phyloP scores from a whole-genome alignment of 2,113 vertebrate genomes.

The Monopterus albus region DNA sequence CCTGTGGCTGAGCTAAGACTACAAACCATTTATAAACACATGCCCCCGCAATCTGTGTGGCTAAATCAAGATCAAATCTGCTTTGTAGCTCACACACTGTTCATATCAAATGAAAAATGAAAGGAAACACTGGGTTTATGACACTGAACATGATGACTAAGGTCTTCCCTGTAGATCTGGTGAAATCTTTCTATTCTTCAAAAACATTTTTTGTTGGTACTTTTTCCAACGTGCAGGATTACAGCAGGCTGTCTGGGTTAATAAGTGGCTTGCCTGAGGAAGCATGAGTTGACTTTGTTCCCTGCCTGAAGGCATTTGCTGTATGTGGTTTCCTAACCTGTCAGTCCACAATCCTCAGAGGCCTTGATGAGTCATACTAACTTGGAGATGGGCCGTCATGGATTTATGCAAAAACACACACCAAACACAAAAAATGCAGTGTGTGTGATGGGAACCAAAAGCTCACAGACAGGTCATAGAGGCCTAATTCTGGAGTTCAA shows the following conservation, averaged over 20 bases:
- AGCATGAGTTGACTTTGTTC: constrained; percentile 68
- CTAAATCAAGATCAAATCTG: constrained; percentile 21
- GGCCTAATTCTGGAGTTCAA: constrained; percentile 6
- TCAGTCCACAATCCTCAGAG: constrained; percentile 75
- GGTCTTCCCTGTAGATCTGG: constrained; percentile 44
- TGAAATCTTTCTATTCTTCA: constrained; percentile 3
- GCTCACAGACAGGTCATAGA: constrained; percentile 39
- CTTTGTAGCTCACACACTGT: not conserved
- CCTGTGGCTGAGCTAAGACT: constrained; percentile 43
- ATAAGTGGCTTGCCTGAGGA: constrained; percentile 54
- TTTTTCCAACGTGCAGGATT: constrained; percentile 17
- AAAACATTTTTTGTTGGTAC: constrained; percentile 1
- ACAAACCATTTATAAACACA: constrained; percentile 61
- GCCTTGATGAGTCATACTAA: constrained; percentile 66
- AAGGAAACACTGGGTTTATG: constrained; percentile 10
- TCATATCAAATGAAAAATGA: constrained; percentile 14
- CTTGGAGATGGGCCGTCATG: constrained; percentile 61
- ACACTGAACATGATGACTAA: constrained; percentile 41
- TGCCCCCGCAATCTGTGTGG: constrained; percentile 33
- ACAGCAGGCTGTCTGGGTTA: constrained; percentile 46
- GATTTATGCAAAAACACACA: constrained; percentile 46
- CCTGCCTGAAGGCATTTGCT: constrained; percentile 57
- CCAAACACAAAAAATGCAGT: constrained; percentile 33
- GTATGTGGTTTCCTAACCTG: constrained; percentile 72
- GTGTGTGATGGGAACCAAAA: constrained; percentile 30